A percentile compares a stretch with the other conserved stretches of the same genome.
phyloP scores from a whole-genome alignment of 2,113 vertebrate genomes.

The Chitala chitala region DNA sequence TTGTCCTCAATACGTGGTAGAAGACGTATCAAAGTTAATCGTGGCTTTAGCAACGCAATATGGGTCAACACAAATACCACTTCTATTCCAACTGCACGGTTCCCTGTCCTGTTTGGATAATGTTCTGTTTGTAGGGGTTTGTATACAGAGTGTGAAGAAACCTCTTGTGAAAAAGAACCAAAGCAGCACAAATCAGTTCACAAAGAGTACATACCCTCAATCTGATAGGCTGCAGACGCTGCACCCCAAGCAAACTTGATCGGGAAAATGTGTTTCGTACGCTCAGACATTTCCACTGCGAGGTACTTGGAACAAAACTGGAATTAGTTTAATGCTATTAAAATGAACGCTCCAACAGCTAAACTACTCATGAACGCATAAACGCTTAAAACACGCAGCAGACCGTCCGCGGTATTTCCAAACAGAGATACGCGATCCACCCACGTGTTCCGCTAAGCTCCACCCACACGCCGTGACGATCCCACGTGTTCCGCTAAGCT shows the following conservation, averaged over 20 bases:
- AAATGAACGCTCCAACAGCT: neutral
- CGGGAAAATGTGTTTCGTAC: neutral
- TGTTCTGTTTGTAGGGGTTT: too few species aligned
- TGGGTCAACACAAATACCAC: too few species aligned
- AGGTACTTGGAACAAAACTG: neutral
- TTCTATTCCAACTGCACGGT: too few species aligned
- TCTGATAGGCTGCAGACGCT: constrained; percentile 71
- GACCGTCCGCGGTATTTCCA: too few species aligned
- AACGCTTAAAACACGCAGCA: neutral
- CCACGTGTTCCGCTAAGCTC: neutral
- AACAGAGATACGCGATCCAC: too few species aligned
- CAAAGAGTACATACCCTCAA: constrained; percentile 65
- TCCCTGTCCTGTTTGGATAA: too few species aligned
- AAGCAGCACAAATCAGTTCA: too few species aligned
- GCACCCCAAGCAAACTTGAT: constrained; percentile 35
- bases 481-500: neutral
- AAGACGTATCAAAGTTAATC: too few species aligned
- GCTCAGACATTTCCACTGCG: neutral
- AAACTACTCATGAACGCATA: neutral
- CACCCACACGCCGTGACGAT: neutral
- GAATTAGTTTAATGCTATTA: neutral
- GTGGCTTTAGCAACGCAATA: too few species aligned
- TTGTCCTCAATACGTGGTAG: too few species aligned
- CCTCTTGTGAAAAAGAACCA: too few species aligned
- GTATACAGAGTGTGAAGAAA: too few species aligned